Percentiles rank a stretch among this genome's conserved stretches.
phyloP scores from a whole-genome alignment of 2,888 invertebrate species.

The Scaptomyza tumidula region DNA sequence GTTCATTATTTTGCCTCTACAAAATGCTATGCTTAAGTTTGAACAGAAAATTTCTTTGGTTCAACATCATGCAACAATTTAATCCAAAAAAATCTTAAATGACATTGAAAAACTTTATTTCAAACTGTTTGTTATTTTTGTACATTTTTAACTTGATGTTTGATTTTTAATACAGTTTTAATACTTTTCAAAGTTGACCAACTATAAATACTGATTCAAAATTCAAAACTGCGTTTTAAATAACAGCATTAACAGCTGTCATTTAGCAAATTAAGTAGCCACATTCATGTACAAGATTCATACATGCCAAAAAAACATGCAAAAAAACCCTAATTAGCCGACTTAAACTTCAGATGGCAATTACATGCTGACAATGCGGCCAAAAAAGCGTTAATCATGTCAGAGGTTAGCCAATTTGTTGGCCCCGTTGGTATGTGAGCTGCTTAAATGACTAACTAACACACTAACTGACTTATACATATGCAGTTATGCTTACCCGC shows the following conservation, averaged over 20 bases:
- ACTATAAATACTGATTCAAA: not conserved
- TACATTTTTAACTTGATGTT: too few relatives aligned
- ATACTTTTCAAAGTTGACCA: not conserved
- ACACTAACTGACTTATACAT: constrained; percentile 12
- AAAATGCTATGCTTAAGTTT: too few relatives aligned
- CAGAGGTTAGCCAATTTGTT: constrained; percentile 56
- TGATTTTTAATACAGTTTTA: not conserved
- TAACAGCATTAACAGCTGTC: constrained; percentile 9
- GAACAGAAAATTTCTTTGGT: too few relatives aligned
- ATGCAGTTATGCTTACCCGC: constrained; percentile 1
- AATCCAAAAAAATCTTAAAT: too few relatives aligned
- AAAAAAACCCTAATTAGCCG: constrained; percentile 32
- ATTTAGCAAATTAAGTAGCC: constrained; percentile 13
- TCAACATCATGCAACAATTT: too few relatives aligned
- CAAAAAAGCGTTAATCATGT: constrained; percentile 41
- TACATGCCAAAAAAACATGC: not conserved
- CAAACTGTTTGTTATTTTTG: too few relatives aligned
- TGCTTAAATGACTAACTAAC: constrained; percentile 18
- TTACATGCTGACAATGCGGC: constrained; percentile 30
- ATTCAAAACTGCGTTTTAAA: constrained; percentile 3
- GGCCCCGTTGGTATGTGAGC: constrained; percentile 7
- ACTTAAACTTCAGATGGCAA: constrained; percentile 17
- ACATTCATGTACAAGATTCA: not conserved
- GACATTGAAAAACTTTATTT: too few relatives aligned
- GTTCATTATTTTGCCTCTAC: too few relatives aligned